Percentiles rank a stretch among this genome's conserved stretches.
These are phyloP conservation scores for Lasioglossum pauxillum DNA, from an alignment of 2,888 invertebrate genomes.

Conservation along the genomic window DNA sequence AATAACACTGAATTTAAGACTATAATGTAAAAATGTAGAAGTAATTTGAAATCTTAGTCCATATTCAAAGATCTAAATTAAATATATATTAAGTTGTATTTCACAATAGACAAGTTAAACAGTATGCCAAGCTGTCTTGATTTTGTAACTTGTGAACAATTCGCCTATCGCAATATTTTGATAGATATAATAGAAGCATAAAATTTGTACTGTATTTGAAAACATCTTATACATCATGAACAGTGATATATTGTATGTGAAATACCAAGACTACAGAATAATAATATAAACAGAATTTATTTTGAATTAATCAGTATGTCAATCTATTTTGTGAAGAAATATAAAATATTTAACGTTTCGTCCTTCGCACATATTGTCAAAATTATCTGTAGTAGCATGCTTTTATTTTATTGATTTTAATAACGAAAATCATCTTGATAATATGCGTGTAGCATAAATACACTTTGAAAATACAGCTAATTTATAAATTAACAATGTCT, in stretches of 20 bases:
- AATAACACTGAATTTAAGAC: constrained; percentile 4
- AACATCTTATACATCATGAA: constrained; percentile 1
- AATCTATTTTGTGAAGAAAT: background rate
- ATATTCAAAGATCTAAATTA: background rate
- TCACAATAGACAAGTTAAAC: constrained; percentile 3
- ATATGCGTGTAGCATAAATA: constrained; percentile 5
- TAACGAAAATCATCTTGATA: constrained; percentile 36
- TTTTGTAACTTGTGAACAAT: background rate
- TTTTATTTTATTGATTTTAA: constrained; percentile 14
- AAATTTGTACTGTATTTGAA: background rate
- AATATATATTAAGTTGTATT: background rate
- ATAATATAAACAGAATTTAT: constrained; percentile 15
- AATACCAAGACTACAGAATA: constrained; percentile 6
- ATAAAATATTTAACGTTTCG: background rate
- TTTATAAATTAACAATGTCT: constrained; percentile 49
- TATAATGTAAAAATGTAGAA: background rate
- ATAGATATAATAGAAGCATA: background rate
- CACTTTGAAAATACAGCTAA: constrained; percentile 10
- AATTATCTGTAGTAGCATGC: constrained; percentile 8
- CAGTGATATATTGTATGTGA: constrained; percentile 10
- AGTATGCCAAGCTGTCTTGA: background rate
- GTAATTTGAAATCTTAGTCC: background rate
- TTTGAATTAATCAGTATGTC: background rate
- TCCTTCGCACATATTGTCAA: background rate
- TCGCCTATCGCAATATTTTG: background rate